These are phyloP conservation scores for Alviniconcha strummeri DNA, from an alignment of 2,888 invertebrate genomes.

Conservation along the genomic window DNA sequence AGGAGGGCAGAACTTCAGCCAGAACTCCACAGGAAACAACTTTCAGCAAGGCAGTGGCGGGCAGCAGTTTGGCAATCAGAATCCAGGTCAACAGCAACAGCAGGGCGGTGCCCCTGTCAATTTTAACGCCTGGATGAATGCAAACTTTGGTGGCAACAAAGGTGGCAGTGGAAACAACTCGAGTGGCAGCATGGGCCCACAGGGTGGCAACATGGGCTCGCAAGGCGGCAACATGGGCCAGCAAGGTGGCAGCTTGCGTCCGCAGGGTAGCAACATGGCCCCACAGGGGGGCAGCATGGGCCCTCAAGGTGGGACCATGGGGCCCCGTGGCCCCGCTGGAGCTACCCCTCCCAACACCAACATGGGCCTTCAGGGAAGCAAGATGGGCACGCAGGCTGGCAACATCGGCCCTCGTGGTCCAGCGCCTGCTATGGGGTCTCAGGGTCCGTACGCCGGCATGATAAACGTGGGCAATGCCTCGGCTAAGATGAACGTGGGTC, in stretches of 20 bases:
- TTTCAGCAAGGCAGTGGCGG: neutral
- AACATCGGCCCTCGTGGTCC: neutral
- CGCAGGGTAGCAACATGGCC: neutral
- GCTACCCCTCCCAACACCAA: conserved; percentile 1
- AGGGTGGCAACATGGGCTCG: conserved; percentile 15
- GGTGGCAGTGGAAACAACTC: conserved; percentile 5
- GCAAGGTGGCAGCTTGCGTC: conserved; percentile 11
- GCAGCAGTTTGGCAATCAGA: neutral
- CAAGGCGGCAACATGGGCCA: neutral
- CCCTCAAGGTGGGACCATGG: neutral
- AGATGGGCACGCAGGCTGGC: neutral
- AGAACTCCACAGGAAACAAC: conserved; percentile 13
- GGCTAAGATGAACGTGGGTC: neutral
- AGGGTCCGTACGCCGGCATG: neutral
- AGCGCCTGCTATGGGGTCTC: neutral
- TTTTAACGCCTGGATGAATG: conserved; percentile 20
- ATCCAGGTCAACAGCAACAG: conserved; percentile 7
- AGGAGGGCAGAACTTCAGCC: conserved; percentile 10
- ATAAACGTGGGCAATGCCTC: neutral
- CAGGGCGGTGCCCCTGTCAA: neutral
- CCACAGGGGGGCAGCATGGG: neutral
- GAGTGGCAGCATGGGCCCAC: neutral
- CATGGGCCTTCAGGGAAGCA: neutral
- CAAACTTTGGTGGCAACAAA: conserved; percentile 28
- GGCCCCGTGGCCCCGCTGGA: conserved; percentile 21